Evolutionary conservation across 2,797 vertebrate species (phyloP), one percentile per base, ranked within the genome.

Genomic region (Bucorvus abyssinicus): DNA sequence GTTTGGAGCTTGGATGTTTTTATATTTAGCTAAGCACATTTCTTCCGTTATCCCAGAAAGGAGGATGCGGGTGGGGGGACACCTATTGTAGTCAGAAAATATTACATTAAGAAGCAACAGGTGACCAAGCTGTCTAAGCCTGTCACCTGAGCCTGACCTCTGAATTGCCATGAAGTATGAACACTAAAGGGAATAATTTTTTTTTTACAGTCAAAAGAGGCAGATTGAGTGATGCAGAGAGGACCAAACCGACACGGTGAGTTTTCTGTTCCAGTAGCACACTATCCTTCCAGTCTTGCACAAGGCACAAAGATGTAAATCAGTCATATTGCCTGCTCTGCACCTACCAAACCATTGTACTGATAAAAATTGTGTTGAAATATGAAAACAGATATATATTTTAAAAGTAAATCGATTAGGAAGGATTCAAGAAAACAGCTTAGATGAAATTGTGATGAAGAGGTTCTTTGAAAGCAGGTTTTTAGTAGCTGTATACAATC

Each of bases 401-500:
- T 55, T 1, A 1, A 19, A 77, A 74, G 4, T 6, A 74, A 87
- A 38, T 29, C 47, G 4, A 15, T 45, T 50, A 52, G 11, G 18
- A 70, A 50, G 5, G 40, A 90, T 71, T 89, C 6, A 89, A 59
- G 45, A 45, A 65, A 38, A 56, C 4, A 57, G 9, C 52, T 84
- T 29, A 82, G 45, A 79, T 44, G 10, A 55, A 86, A 80, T n/a
- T 64, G 16, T 63, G 26, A 74, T 52, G 49, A 77, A 70, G 68
- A 84, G 4, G 3, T 81, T 88, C 50, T 50, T 87, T 63, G 42
- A 85, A 92, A 95, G 47, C 45, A 77, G 23, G 9, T 6, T 84
- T 87, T 83, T 85, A 89, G 84, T 92, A 95, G 63, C 40, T 87
- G 14, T 56, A 64, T 79, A 64, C 38, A 34, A 89, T 89, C 91